A percentile compares a stretch with the other conserved stretches of the same genome.
phyloP scores from a whole-genome alignment of 2,797 vertebrate genomes.

The Sebastes umbrosus region DNA sequence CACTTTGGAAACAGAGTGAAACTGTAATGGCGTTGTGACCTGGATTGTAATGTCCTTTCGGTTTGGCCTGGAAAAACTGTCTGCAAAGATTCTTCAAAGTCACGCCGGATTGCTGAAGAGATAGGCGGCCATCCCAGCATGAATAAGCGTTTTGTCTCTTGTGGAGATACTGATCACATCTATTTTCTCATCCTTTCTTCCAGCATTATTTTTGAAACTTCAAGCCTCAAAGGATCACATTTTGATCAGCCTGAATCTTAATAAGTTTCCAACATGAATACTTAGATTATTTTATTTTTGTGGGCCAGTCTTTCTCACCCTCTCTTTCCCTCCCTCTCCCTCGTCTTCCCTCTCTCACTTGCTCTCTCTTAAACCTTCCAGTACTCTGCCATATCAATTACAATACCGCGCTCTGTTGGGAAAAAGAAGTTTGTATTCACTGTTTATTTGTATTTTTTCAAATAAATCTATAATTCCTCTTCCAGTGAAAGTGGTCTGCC shows the following conservation, averaged over 20 bases:
- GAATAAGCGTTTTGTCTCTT: constrained; percentile 29
- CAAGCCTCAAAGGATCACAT: constrained; percentile 15
- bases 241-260: constrained; percentile 36
- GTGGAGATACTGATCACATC: constrained; percentile 23
- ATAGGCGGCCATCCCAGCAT: background rate
- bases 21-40: constrained; percentile 35
- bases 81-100: constrained; percentile 66
- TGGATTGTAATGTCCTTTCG: constrained; percentile 45
- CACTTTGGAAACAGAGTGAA: constrained; percentile 47
- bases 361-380: background rate
- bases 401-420: background rate
- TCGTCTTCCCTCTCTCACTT: background rate
- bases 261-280: constrained; percentile 18
- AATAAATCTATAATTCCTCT: constrained; percentile 33
- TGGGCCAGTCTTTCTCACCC: background rate
- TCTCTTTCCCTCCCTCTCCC: background rate
- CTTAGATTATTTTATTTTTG: background rate
- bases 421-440: background rate
- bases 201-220: constrained; percentile 21
- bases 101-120: constrained; percentile 15
- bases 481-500: constrained; percentile 21
- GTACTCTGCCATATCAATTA: constrained; percentile 12
- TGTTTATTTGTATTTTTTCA: constrained; percentile 29
- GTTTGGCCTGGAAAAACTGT: constrained; percentile 13
- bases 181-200: constrained; percentile 20